phyloP scores from a whole-genome alignment of 1,140 invertebrate genomes.

The Magallana angulata region DNA sequence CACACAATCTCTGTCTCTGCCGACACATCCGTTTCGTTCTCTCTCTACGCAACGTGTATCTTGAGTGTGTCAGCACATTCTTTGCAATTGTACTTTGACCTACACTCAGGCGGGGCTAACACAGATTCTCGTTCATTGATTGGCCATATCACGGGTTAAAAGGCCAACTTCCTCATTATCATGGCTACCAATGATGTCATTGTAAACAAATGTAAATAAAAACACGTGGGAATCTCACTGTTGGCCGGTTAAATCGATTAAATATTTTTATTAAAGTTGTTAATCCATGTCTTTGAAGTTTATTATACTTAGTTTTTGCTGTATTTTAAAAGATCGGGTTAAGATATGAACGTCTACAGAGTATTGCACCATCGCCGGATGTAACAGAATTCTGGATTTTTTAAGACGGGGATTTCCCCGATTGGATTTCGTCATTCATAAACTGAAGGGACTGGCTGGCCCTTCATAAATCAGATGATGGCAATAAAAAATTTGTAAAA shows the following conservation, averaged over 20 bases:
- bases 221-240: not conserved
- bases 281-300: too few relatives aligned
- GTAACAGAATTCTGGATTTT: not conserved
- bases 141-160: not conserved
- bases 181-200: constrained; percentile 30
- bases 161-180: constrained; percentile 17
- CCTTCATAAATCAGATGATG: too few relatives aligned
- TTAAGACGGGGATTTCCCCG: not conserved
- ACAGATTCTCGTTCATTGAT: not conserved
- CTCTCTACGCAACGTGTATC: not conserved
- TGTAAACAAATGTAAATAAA: constrained; percentile 13
- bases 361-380: constrained; percentile 28
- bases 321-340: too few relatives aligned
- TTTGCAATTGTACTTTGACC: not conserved
- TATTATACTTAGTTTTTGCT: too few relatives aligned
- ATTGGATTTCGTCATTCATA: not conserved
- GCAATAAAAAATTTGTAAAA: too few relatives aligned
- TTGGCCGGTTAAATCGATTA: too few relatives aligned
- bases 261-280: too few relatives aligned
- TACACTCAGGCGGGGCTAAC: not conserved
- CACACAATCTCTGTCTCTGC: not conserved
- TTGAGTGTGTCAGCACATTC: constrained; percentile 39
- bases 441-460: too few relatives aligned
- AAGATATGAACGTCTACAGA: not conserved
- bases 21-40: not conserved